A percentile compares a stretch with the other conserved stretches of the same genome.
Evolutionary conservation across 2,113 vertebrate species (phyloP).

Genomic region (Pica pica): DNA sequence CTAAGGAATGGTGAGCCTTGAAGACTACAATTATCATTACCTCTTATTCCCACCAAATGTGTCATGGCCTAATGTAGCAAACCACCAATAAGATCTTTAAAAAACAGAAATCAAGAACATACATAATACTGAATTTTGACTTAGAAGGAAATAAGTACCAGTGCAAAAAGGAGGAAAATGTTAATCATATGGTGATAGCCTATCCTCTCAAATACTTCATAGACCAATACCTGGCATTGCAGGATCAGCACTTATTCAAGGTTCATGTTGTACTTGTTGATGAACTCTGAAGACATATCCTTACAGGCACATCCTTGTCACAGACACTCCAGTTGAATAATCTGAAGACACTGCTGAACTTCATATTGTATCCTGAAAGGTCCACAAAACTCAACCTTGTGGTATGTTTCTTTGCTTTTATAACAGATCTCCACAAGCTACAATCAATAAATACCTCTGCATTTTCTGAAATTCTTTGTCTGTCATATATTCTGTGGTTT

Average conservation of each 20-base stretch:
- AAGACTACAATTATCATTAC: not conserved
- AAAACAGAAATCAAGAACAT: not conserved
- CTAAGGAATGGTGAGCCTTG: not conserved
- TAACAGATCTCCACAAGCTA: not conserved
- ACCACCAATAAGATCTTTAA: not conserved
- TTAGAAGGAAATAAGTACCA: not conserved
- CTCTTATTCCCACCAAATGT: not conserved
- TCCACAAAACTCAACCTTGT: fast-evolving
- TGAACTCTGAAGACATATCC: not conserved
- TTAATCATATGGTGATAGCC: not conserved
- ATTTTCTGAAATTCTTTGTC: not conserved
- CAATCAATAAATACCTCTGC: not conserved
- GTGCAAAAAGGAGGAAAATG: not conserved
- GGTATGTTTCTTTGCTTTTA: not conserved
- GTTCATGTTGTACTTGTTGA: not conserved
- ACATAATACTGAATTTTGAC: not conserved
- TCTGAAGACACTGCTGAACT: not conserved
- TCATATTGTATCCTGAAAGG: not conserved
- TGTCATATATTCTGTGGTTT: not conserved
- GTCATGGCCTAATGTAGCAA: not conserved
- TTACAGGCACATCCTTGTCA: fast-evolving
- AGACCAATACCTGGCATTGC: not conserved
- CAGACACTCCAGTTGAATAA: not conserved
- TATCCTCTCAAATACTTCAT: not conserved
- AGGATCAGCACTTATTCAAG: not conserved